phyloP scores from a whole-genome alignment of 2,888 invertebrate genomes.

The Netelia fuscicornis region DNA sequence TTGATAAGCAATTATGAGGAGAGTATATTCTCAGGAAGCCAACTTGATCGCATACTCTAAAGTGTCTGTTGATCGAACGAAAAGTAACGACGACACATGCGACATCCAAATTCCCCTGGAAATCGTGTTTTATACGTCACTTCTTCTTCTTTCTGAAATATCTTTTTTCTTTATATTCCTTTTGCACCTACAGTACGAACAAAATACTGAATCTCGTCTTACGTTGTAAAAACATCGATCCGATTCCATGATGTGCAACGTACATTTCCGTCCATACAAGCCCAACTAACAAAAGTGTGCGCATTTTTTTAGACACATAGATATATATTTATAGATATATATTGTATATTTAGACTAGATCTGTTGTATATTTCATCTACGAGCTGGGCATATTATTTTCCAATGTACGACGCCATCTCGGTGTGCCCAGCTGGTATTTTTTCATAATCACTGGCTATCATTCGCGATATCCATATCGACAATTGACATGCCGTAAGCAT shows the following conservation, averaged over 20 bases:
- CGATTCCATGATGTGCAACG: slow-evolving; percentile 64
- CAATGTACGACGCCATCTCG: slow-evolving; percentile 5
- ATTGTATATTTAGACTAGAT: slow-evolving; percentile 62
- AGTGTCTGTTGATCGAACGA: slow-evolving; percentile 16
- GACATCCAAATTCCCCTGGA: background rate
- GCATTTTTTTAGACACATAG: slow-evolving; percentile 55
- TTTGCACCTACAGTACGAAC: slow-evolving; percentile 62
- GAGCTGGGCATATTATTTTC: slow-evolving; percentile 33
- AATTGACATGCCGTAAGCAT: background rate
- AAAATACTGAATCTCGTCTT: slow-evolving; percentile 55
- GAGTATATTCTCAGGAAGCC: slow-evolving; percentile 36
- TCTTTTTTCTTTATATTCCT: slow-evolving; percentile 42
- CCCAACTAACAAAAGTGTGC: slow-evolving; percentile 66
- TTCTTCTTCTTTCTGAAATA: background rate
- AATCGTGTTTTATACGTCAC: slow-evolving; percentile 9
- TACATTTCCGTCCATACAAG: slow-evolving; percentile 78
- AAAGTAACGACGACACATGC: background rate
- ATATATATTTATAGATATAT: slow-evolving; percentile 55
- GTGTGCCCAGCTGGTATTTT: too few relatives aligned
- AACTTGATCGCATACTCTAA: slow-evolving; percentile 16
- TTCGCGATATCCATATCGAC: too few relatives aligned
- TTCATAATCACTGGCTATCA: background rate
- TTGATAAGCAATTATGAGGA: slow-evolving; percentile 41
- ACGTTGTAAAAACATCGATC: slow-evolving; percentile 57
- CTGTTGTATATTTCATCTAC: slow-evolving; percentile 56